Conservation (phyloP, 2,113 vertebrate genomes). For the Prionailurus viverrinus region DNA sequence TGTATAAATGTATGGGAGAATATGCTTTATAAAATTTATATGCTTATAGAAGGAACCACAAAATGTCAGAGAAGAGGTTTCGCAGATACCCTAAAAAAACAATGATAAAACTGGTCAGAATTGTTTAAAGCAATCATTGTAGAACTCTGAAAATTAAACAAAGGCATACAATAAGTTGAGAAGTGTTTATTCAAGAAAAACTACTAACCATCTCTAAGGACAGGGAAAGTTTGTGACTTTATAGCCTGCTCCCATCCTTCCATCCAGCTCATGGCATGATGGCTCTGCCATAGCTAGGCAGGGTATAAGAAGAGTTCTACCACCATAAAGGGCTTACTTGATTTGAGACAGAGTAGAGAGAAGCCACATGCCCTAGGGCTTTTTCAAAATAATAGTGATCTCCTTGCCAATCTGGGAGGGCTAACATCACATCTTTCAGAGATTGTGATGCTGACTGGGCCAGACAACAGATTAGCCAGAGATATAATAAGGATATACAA, state of each 20-base stretch:
- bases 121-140: neutral
- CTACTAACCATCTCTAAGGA: neutral
- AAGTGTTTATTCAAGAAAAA: constrained; percentile 7
- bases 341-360: neutral
- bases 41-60: neutral
- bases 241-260: neutral
- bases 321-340: neutral
- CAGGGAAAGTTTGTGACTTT: neutral
- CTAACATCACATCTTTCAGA: neutral
- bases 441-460: neutral
- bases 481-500: neutral
- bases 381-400: neutral
- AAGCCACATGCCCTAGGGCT: neutral
- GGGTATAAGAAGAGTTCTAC: neutral
- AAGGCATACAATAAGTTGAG: neutral
- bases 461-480: neutral
- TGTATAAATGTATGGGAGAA: neutral
- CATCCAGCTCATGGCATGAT: neutral
- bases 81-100: neutral
- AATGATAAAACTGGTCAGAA: neutral
- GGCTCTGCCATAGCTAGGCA: neutral
- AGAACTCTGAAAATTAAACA: neutral
- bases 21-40: neutral
- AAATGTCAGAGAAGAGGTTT: neutral
- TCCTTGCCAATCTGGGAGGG: neutral